Base-by-base conservation (phyloP, 2,888 invertebrate genomes). In the Dryocosmus kuriphilus region DNA sequence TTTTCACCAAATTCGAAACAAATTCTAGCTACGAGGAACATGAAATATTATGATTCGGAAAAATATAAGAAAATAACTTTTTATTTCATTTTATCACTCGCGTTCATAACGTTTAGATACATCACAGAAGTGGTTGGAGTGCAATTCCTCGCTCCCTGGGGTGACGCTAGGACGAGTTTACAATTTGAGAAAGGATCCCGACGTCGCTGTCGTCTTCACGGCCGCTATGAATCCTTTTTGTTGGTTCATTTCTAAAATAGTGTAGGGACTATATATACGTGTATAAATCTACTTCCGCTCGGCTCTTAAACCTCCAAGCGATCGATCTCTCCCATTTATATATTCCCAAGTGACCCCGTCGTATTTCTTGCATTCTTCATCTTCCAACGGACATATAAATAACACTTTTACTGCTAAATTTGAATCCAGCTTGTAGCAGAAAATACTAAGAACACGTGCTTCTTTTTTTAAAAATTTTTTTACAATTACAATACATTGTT, bases 341-440 rank as follows among this genome's bases (percentile, higher is more conserved):
- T n/a, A 51, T 51, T n/a, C 51, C n/a, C n/a, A 51, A 8, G 51
- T n/a, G 7, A 51, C 51, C n/a, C n/a, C n/a, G n/a, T n/a, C 8
- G 51, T 8, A 7, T n/a, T 51, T n/a, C 51, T 51, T n/a, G 8
- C n/a, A 51, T 51, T 51, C 51, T 51, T 51, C 51, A 51, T 51
- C n/a, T 51, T 51, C 51, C 51, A 51, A n/a, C 51, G n/a, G 51
- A n/a, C n/a, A 51, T 51, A n/a, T 38, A 22, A 32, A 63, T 35
- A 38, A 63, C n/a, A n/a, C 22, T 14, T 6, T 22, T n/a, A 3
- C n/a, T 35, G 16, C 1, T 22, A 2, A 11, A 22, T 22, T 14
- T 5, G 22, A 35, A n/a, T 63, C n/a, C 3, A 63, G n/a, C n/a
- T 8, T 2, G 6, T 51, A 2, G 7, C 51, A n/a, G n/a, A 7